Evolutionary conservation across 2,888 invertebrate species (phyloP).

Genomic region (Trissolcus brochymenae): DNA sequence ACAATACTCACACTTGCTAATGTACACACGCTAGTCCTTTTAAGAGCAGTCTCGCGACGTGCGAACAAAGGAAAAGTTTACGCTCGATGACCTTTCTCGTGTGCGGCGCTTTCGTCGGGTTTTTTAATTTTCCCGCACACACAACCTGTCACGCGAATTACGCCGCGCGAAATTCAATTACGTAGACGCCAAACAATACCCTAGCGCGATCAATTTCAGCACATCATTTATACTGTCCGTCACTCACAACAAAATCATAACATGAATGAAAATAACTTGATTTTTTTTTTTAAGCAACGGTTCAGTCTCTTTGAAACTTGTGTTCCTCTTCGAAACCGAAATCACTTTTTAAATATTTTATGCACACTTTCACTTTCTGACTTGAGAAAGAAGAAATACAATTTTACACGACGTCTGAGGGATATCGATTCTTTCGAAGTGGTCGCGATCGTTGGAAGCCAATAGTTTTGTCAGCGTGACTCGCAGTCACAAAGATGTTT

Average conservation of each 20-base stretch:
- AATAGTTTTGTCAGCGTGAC: not conserved
- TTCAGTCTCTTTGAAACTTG: not conserved
- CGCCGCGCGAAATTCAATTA: constrained; percentile 17
- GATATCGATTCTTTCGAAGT: not conserved
- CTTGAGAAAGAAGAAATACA: not conserved
- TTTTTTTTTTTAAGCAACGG: too few relatives aligned
- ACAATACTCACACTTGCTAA: constrained; percentile 41
- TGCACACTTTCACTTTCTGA: not conserved
- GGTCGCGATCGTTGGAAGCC: not conserved
- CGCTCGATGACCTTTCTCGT: constrained; percentile 24
- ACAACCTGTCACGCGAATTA: constrained; percentile 25
- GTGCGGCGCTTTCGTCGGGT: constrained; percentile 15
- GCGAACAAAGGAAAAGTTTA: constrained; percentile 47
- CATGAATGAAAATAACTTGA: too few relatives aligned
- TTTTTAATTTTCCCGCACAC: constrained; percentile 33
- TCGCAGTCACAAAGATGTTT: constrained; percentile 8
- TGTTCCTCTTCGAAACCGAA: not conserved
- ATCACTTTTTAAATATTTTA: not conserved
- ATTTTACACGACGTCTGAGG: not conserved
- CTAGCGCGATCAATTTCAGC: not conserved
- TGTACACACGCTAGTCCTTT: constrained; percentile 41
- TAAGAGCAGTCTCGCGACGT: constrained; percentile 20
- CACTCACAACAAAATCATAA: too few relatives aligned
- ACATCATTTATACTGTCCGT: not conserved
- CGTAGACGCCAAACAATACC: not conserved